Evolutionary conservation across 2,888 invertebrate genomes (phyloP).

Genomic region (Agriopis aurantiaria): DNA sequence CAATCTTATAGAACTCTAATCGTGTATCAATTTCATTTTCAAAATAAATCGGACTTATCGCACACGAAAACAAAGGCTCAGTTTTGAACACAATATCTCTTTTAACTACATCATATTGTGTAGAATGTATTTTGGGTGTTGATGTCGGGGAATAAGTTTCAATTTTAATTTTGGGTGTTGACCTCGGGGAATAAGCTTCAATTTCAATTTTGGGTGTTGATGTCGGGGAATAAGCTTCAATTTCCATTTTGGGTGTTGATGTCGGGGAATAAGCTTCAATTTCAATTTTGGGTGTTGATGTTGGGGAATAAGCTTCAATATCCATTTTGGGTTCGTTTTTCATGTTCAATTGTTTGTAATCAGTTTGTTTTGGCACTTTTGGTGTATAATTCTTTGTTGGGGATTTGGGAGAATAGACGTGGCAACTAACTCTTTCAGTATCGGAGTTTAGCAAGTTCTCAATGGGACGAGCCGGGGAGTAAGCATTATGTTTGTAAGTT

Average conservation of each 20-base stretch:
- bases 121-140: not conserved
- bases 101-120: constrained; percentile 16
- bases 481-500: constrained; percentile 1
- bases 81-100: constrained; percentile 31
- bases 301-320: constrained; percentile 36
- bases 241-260: too few species aligned
- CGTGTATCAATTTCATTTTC: not conserved
- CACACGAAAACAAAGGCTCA: constrained; percentile 17
- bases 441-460: not conserved
- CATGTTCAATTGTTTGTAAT: constrained; percentile 16
- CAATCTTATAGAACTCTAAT: constrained; percentile 5
- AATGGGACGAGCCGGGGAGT: constrained; percentile 16
- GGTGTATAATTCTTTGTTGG: constrained; percentile 1
- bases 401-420: constrained; percentile 20
- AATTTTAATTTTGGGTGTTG: too few species aligned
- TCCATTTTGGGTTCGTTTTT: constrained; percentile 34
- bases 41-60: constrained; percentile 14
- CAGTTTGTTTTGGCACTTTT: not conserved
- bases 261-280: too few species aligned
- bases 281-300: not conserved
- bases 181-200: too few species aligned
- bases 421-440: not conserved
- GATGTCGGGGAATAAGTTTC: too few species aligned
- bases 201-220: too few species aligned
- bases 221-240: too few species aligned